Conservation (phyloP, 2,888 invertebrate genomes). For the Tiphia femorata region DNA sequence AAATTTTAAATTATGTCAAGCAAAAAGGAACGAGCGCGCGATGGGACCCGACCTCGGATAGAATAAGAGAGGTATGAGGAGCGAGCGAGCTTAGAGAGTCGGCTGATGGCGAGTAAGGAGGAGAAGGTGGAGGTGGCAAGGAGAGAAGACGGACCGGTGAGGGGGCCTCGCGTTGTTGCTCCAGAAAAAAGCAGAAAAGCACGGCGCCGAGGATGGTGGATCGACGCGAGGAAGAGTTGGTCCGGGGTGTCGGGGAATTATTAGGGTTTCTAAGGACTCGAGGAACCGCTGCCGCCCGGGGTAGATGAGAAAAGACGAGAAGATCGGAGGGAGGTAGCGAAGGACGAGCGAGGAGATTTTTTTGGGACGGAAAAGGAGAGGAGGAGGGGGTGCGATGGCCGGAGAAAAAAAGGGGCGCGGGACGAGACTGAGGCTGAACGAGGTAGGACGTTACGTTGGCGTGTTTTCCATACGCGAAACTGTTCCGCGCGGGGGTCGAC, state of each 20-base stretch:
- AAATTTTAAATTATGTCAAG: slow-evolving; percentile 67
- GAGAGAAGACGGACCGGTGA: too few species aligned
- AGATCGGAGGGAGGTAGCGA: too few species aligned
- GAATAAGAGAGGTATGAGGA: too few species aligned
- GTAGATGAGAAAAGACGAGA: slow-evolving; percentile 27
- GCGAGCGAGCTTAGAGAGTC: too few species aligned
- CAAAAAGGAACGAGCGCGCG: slow-evolving; percentile 47
- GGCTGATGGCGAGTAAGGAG: too few species aligned
- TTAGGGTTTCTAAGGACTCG: slow-evolving; percentile 28
- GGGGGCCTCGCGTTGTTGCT: slow-evolving; percentile 25
- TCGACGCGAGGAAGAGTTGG: slow-evolving; percentile 18
- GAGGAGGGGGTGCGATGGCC: background rate
- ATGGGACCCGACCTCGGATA: slow-evolving; percentile 52
- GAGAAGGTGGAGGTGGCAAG: too few species aligned
- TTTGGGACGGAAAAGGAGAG: background rate
- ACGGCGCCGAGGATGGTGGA: slow-evolving; percentile 5
- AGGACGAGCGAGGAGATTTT: too few species aligned
- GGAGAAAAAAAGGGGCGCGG: slow-evolving; percentile 14
- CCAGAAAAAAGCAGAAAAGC: slow-evolving; percentile 48
- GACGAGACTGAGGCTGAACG: slow-evolving; percentile 40
- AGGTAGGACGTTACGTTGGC: too few species aligned
- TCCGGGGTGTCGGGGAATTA: slow-evolving; percentile 12
- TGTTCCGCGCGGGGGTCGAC: slow-evolving; percentile 42
- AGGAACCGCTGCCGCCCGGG: slow-evolving; percentile 18
- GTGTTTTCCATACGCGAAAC: slow-evolving; percentile 52